These are phyloP conservation scores for Acrossocheilus wenchowensis DNA, from an alignment of 2,797 vertebrate genomes.

Conservation along the genomic window DNA sequence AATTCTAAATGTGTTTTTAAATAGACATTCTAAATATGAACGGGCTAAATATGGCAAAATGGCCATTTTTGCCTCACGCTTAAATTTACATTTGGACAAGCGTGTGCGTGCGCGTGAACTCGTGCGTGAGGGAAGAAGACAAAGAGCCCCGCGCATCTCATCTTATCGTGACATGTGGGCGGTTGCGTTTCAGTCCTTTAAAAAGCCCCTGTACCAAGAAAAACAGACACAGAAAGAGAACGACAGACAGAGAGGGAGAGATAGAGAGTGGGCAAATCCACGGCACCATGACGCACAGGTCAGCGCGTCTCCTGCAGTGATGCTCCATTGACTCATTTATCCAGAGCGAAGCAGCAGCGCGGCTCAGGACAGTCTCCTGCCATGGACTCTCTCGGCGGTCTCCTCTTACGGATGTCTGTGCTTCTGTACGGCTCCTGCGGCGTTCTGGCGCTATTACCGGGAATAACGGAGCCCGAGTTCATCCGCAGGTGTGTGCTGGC, in stretches of 20 bases:
- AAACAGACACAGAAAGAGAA: not conserved
- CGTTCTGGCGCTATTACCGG: conserved; percentile 48
- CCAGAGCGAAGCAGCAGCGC: conserved; percentile 4
- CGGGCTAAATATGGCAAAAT: not conserved
- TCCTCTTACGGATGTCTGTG: conserved; percentile 48
- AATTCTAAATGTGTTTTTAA: not conserved
- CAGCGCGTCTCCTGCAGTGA: conserved; percentile 37
- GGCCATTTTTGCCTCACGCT: not conserved
- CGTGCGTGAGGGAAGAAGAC: conserved; percentile 32
- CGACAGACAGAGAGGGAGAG: conserved; percentile 15
- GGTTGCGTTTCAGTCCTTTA: conserved; percentile 42
- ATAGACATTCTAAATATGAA: not conserved
- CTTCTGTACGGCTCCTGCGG: conserved; percentile 32
- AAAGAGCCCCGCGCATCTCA: conserved; percentile 25
- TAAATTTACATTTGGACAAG: not conserved
- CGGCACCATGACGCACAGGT: conserved; percentile 48
- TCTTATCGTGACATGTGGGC: conserved; percentile 59
- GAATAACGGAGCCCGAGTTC: conserved; percentile 60
- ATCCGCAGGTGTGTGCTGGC: conserved; percentile 61
- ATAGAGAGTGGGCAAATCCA: conserved; percentile 43
- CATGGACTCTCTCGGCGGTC: conserved; percentile 47
- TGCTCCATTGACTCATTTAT: conserved; percentile 43
- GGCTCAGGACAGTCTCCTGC: conserved; percentile 16
- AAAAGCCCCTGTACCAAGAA: conserved; percentile 19
- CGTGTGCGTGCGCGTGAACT: not conserved